These are phyloP conservation scores for Oncorhynchus nerka DNA, from an alignment of 2,113 vertebrate species.

Conservation along the genomic window DNA sequence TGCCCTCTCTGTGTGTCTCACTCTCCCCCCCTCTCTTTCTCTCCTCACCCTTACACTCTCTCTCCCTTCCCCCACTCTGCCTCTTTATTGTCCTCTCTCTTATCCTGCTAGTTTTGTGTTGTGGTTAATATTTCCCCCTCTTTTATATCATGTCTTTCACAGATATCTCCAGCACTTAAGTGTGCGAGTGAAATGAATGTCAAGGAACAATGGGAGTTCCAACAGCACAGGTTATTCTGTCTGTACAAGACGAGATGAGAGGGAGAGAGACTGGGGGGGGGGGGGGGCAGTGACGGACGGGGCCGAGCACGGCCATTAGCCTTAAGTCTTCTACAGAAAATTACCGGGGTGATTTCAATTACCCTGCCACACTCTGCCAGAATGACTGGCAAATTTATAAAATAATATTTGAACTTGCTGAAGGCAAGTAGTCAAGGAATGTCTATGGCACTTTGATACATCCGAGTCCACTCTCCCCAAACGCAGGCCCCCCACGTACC, in stretches of 20 bases:
- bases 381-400: slow-evolving; percentile 23
- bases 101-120: slow-evolving; percentile 40
- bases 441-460: background rate
- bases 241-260: slow-evolving; percentile 9
- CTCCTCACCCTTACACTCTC: background rate
- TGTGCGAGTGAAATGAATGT: slow-evolving; percentile 33
- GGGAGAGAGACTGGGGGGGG: slow-evolving; percentile 21
- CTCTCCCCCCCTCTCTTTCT: slow-evolving; percentile 5
- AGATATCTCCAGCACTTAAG: slow-evolving; percentile 38
- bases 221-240: slow-evolving; percentile 33
- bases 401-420: slow-evolving; percentile 8
- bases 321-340: slow-evolving; percentile 58
- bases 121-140: slow-evolving; percentile 43
- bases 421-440: background rate
- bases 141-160: slow-evolving; percentile 12
- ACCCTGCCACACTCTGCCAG: slow-evolving; percentile 42
- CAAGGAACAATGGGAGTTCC: slow-evolving; percentile 26
- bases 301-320: slow-evolving; percentile 57
- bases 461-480: slow-evolving; percentile 19
- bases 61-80: background rate
- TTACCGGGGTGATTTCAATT: slow-evolving; percentile 64
- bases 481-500: slow-evolving; percentile 1
- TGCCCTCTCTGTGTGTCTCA: background rate
- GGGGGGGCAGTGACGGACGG: slow-evolving; percentile 55
- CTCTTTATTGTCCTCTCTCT: slow-evolving; percentile 10